Evolutionary conservation across 2,888 invertebrate species (phyloP).

Genomic region (Labia minor): DNA sequence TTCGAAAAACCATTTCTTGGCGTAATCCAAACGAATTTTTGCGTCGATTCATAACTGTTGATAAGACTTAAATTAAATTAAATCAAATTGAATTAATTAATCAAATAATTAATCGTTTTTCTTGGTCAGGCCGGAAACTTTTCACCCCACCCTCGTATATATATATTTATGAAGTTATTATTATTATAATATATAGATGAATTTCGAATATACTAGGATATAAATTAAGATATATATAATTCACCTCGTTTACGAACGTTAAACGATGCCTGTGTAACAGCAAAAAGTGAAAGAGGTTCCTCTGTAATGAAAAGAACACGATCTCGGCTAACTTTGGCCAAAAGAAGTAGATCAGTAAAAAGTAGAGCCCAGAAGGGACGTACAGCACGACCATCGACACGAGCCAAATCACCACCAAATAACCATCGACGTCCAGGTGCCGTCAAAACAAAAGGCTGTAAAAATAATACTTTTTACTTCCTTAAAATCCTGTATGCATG

Average conservation of each 20-base stretch:
- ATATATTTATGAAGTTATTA: no score
- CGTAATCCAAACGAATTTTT: no score
- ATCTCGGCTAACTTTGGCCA: slow-evolving; percentile 77
- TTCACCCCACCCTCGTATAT: no score
- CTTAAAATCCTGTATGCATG: no score
- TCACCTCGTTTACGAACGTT: slow-evolving; percentile 68
- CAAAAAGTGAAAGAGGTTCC: slow-evolving; percentile 66
- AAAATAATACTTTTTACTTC: no score
- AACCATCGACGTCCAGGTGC: slow-evolving; percentile 81
- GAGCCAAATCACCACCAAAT: slow-evolving; percentile 72
- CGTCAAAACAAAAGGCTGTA: slow-evolving; percentile 68
- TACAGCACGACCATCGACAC: slow-evolving; percentile 70
- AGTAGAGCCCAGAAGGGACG: slow-evolving; percentile 77
- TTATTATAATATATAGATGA: neutral
- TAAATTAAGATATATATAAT: no score
- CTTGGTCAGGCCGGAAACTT: no score
- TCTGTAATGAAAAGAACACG: slow-evolving; percentile 78
- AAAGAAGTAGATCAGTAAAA: slow-evolving; percentile 72
- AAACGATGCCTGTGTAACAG: slow-evolving; percentile 73
- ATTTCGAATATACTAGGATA: slow-evolving; percentile 29
- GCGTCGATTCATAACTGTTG: no score
- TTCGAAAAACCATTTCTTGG: no score
- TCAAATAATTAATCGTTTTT: no score
- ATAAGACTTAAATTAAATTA: no score
- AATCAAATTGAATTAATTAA: no score